These are phyloP conservation scores for Chelon auratus DNA, from an alignment of 2,797 vertebrate genomes.

Conservation along the genomic window DNA sequence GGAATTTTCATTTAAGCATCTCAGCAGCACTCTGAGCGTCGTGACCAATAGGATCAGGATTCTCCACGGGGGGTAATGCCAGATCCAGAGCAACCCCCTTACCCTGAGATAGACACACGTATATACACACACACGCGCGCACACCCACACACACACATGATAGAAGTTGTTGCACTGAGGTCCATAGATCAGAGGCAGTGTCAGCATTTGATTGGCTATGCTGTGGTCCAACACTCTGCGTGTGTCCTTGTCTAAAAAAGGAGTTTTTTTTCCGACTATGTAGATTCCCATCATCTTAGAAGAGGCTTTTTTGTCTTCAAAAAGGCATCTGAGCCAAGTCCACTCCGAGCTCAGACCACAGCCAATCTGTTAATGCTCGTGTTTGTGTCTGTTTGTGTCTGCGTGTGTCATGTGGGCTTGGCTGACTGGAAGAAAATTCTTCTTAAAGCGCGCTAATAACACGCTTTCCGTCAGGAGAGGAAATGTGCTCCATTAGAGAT, in stretches of 20 bases:
- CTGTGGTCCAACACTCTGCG: constrained; percentile 60
- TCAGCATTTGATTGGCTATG: constrained; percentile 68
- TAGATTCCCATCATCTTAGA: constrained; percentile 77
- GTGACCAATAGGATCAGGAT: constrained; percentile 81
- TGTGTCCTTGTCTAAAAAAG: constrained; percentile 64
- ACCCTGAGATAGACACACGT: constrained; percentile 41
- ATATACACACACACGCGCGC: constrained; percentile 5
- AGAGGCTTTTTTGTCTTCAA: constrained; percentile 79
- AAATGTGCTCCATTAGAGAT: constrained; percentile 49
- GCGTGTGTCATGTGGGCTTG: constrained; percentile 55
- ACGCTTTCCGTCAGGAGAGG: constrained; percentile 40
- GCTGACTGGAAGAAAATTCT: constrained; percentile 39
- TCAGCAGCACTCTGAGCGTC: constrained; percentile 74
- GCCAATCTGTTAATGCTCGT: constrained; percentile 75
- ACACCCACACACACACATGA: constrained; percentile 25
- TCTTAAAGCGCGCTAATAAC: constrained; percentile 61
- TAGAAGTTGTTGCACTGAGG: constrained; percentile 44
- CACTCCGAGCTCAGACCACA: constrained; percentile 77
- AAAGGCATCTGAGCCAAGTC: constrained; percentile 74
- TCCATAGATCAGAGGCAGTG: constrained; percentile 64
- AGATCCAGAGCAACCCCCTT: constrained; percentile 68
- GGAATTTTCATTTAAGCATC: constrained; percentile 82
- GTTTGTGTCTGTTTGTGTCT: constrained; percentile 69
- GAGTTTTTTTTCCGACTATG: constrained; percentile 58
- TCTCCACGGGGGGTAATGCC: constrained; percentile 68